These are phyloP conservation scores for Neosilurus mollespiculum DNA, from an alignment of 2,797 vertebrate species.

Conservation along the genomic window DNA sequence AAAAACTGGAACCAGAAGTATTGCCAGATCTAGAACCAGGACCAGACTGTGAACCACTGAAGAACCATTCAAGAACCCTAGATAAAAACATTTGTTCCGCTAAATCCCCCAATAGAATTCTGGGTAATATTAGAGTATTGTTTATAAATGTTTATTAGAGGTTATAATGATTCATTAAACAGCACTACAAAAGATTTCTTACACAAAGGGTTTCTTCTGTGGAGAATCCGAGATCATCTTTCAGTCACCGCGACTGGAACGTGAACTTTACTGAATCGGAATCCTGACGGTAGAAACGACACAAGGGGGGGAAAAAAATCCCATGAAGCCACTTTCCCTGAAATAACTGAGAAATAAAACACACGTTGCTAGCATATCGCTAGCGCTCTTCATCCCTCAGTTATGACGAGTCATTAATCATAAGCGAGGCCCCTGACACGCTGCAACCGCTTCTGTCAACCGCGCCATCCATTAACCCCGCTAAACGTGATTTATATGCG, in stretches of 20 bases:
- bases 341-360: constrained; percentile 47
- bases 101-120: background rate
- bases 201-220: background rate
- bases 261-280: constrained; percentile 43
- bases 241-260: constrained; percentile 11
- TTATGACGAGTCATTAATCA: constrained; percentile 67
- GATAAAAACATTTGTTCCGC: background rate
- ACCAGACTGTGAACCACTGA: background rate
- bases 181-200: background rate
- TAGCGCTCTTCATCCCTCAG: constrained; percentile 53
- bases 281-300: constrained; percentile 16
- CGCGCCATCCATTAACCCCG: constrained; percentile 68
- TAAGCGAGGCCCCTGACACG: constrained; percentile 59
- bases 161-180: background rate
- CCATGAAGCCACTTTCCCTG: constrained; percentile 10
- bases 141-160: background rate
- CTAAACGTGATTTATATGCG: constrained; percentile 70
- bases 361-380: constrained; percentile 54
- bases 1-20: background rate
- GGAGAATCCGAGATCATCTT: background rate
- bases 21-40: background rate
- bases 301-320: constrained; percentile 7
- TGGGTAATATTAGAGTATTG: background rate
- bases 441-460: constrained; percentile 66
- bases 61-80: background rate